Percentiles rank a stretch among this genome's conserved stretches.
Evolutionary conservation across 2,888 invertebrate species (phyloP).

Genomic region (Agonopterix arenella): DNA sequence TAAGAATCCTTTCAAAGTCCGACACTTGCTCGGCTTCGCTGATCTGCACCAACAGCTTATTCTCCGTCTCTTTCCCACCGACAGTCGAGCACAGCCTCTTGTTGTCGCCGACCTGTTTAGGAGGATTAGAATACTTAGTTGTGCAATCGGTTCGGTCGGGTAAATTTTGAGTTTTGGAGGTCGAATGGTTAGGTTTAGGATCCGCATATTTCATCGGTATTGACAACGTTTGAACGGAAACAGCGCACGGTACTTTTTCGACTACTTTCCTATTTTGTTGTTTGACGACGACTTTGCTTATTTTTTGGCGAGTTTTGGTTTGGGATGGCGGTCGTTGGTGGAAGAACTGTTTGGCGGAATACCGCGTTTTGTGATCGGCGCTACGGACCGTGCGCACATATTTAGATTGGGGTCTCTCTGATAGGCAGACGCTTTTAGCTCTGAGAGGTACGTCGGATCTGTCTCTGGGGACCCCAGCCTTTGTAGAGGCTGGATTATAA

Average conservation of each 20-base stretch:
- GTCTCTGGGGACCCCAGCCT: slow-evolving; percentile 34
- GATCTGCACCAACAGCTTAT: slow-evolving; percentile 73
- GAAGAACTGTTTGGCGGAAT: slow-evolving; percentile 39
- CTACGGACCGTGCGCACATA: slow-evolving; percentile 50
- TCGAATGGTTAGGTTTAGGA: slow-evolving; percentile 42
- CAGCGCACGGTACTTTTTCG: slow-evolving; percentile 54
- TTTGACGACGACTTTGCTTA: slow-evolving; percentile 41
- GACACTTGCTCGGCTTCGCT: slow-evolving; percentile 78
- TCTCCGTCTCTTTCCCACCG: slow-evolving; percentile 67
- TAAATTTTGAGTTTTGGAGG: slow-evolving; percentile 43
- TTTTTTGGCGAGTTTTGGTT: slow-evolving; percentile 23
- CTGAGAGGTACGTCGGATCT: slow-evolving; percentile 43
- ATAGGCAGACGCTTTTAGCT: slow-evolving; percentile 56
- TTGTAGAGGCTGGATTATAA: slow-evolving; percentile 8
- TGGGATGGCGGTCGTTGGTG: slow-evolving; percentile 22
- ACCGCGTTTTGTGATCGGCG: slow-evolving; percentile 45
- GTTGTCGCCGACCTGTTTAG: slow-evolving; percentile 65
- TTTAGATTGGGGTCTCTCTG: slow-evolving; percentile 52
- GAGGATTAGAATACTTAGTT: slow-evolving; percentile 57
- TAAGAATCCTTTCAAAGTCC: slow-evolving; percentile 80
- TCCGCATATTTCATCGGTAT: slow-evolving; percentile 67
- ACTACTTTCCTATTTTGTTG: slow-evolving; percentile 47
- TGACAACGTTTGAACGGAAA: slow-evolving; percentile 58
- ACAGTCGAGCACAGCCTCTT: slow-evolving; percentile 63
- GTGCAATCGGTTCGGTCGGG: slow-evolving; percentile 40